A percentile compares a stretch with the other conserved stretches of the same genome.
phyloP scores from a whole-genome alignment of 2,888 invertebrate genomes.

The Hydropsyche betteni region DNA sequence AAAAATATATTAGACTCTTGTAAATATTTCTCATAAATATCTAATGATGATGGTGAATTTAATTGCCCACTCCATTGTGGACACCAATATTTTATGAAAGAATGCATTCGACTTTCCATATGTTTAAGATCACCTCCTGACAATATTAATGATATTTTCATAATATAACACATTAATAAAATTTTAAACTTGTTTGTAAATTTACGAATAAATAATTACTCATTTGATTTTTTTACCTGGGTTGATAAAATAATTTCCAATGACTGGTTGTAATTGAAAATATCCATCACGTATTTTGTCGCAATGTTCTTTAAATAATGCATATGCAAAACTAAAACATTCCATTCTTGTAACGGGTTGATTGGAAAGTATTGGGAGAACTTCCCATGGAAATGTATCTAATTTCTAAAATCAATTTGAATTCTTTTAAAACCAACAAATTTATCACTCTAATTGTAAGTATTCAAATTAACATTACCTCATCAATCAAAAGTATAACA shows the following conservation, averaged over 20 bases:
- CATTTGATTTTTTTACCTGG: slow-evolving; percentile 64
- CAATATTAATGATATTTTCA: slow-evolving; percentile 56
- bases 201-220: slow-evolving; percentile 1
- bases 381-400: slow-evolving; percentile 84
- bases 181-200: not conserved
- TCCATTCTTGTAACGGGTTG: slow-evolving; percentile 80
- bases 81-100: slow-evolving; percentile 68
- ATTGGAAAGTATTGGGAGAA: slow-evolving; percentile 70
- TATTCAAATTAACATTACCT: slow-evolving; percentile 60
- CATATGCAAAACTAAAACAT: slow-evolving; percentile 74
- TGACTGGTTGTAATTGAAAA: slow-evolving; percentile 61
- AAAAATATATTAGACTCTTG: slow-evolving; percentile 71
- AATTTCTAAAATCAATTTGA: slow-evolving; percentile 65
- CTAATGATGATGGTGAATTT: slow-evolving; percentile 66
- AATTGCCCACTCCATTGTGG: slow-evolving; percentile 69
- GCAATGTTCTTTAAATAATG: slow-evolving; percentile 70
- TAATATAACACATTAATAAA: not conserved
- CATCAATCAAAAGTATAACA: slow-evolving; percentile 74
- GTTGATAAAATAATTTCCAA: slow-evolving; percentile 73
- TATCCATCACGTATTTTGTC: slow-evolving; percentile 67
- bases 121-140: slow-evolving; percentile 70
- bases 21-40: slow-evolving; percentile 66
- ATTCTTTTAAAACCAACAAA: not conserved
- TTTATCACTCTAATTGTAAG: not conserved
- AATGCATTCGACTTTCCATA: slow-evolving; percentile 70